phyloP scores from a whole-genome alignment of 2,797 vertebrate species.

The Molossus molossus region DNA sequence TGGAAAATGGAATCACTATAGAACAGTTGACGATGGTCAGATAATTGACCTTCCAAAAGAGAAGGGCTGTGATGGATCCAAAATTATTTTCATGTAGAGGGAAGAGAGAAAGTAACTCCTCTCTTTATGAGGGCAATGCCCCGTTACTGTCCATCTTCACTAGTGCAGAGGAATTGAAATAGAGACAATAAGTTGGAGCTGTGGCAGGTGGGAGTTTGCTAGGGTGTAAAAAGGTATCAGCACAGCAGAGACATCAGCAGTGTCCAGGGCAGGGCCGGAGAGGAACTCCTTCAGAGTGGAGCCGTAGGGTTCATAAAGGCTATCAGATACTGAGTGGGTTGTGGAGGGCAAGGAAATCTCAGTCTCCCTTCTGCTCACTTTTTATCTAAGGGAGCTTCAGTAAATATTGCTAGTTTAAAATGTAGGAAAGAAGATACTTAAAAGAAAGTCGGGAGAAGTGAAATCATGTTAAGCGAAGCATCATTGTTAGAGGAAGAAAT shows the following conservation, averaged over 20 bases:
- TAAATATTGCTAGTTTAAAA: background rate
- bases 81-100: slow-evolving; percentile 44
- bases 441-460: background rate
- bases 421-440: background rate
- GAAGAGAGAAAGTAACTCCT: slow-evolving; percentile 12
- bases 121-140: background rate
- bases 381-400: background rate
- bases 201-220: background rate
- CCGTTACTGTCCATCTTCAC: background rate
- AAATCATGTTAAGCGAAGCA: background rate
- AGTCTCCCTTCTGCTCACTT: background rate
- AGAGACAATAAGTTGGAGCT: background rate
- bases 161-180: slow-evolving; percentile 27
- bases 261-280: background rate
- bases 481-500: background rate
- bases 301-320: background rate
- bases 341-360: background rate
- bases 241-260: background rate
- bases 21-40: slow-evolving; percentile 52
- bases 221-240: background rate
- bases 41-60: slow-evolving; percentile 2
- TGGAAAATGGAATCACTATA: slow-evolving; percentile 51
- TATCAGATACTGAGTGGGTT: background rate
- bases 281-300: background rate
- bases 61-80: slow-evolving; percentile 35